Evolutionary conservation across 2,797 vertebrate genomes (phyloP).

Genomic region (Erpetoichthys calabaricus): DNA sequence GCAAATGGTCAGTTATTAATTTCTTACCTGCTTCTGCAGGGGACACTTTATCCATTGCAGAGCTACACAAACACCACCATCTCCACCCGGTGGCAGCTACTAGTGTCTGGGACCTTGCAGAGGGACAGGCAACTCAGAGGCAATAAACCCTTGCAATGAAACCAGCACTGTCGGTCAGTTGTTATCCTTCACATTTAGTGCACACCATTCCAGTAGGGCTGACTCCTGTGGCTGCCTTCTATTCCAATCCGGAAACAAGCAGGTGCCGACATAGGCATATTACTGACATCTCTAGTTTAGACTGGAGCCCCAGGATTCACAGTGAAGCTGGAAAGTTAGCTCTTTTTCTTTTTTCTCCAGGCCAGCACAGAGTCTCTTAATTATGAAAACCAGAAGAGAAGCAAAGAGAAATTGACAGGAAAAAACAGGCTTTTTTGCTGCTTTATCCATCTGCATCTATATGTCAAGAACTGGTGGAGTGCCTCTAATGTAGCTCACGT

Average conservation of each 20-base stretch:
- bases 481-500: conserved; percentile 16
- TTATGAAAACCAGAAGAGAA: conserved; percentile 2
- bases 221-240: conserved; percentile 10
- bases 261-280: conserved; percentile 6
- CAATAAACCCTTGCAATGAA: conserved; percentile 7
- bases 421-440: conserved; percentile 5
- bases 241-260: conserved; percentile 2
- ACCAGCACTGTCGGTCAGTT: conserved; percentile 14
- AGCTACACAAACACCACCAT: conserved; percentile 12
- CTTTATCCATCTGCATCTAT: conserved; percentile 29
- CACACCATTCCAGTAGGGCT: conserved; percentile 21
- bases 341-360: conserved; percentile 9
- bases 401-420: not conserved
- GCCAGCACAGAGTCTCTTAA: conserved; percentile 3
- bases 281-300: conserved; percentile 20
- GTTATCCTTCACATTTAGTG: conserved; percentile 19
- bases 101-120: conserved; percentile 3
- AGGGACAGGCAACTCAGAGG: not conserved
- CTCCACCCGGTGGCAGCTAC: conserved; percentile 13
- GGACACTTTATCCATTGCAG: conserved; percentile 20
- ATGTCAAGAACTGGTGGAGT: conserved; percentile 25
- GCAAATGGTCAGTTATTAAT: conserved; percentile 5
- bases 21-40: conserved; percentile 23
- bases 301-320: conserved; percentile 7
- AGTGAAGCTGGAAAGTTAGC: conserved; percentile 19